Conservation (phyloP, 2,113 vertebrate genomes). For the Herpetotheres cachinnans region DNA sequence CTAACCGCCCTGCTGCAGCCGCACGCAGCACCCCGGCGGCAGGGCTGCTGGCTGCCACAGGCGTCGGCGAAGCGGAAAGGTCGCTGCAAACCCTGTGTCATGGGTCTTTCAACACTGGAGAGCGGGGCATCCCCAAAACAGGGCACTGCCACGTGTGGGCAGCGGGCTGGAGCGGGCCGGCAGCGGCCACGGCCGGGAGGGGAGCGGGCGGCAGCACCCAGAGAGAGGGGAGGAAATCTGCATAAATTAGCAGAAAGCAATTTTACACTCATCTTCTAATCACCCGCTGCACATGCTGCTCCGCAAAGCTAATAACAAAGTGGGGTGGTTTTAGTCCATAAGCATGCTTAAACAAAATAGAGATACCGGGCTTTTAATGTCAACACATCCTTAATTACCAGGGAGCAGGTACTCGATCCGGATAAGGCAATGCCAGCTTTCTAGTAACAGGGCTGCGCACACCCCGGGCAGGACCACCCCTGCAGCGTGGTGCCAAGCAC, state of each 20-base stretch:
- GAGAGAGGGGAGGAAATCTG: background rate
- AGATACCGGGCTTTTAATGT: fast-evolving
- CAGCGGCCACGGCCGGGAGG: fast-evolving
- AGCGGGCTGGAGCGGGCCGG: background rate
- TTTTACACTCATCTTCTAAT: background rate
- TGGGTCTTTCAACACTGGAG: fast-evolving
- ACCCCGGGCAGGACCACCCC: background rate
- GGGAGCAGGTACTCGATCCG: background rate
- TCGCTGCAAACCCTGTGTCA: fast-evolving
- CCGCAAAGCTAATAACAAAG: background rate
- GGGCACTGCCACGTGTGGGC: background rate
- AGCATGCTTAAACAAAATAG: background rate
- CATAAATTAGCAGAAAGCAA: background rate
- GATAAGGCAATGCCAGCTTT: background rate
- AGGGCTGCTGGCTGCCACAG: background rate
- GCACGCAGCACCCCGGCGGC: background rate
- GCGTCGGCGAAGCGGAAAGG: fast-evolving
- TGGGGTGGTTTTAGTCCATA: background rate
- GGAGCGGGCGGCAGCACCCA: fast-evolving
- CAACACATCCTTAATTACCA: background rate
- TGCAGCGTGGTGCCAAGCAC: fast-evolving
- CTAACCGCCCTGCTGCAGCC: background rate
- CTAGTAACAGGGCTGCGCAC: background rate
- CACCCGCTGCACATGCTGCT: fast-evolving
- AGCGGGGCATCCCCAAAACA: background rate